Evolutionary conservation across 2,797 vertebrate species (phyloP), one percentile per base, ranked within the genome.

Genomic region (Hypotaenidia okinawae): DNA sequence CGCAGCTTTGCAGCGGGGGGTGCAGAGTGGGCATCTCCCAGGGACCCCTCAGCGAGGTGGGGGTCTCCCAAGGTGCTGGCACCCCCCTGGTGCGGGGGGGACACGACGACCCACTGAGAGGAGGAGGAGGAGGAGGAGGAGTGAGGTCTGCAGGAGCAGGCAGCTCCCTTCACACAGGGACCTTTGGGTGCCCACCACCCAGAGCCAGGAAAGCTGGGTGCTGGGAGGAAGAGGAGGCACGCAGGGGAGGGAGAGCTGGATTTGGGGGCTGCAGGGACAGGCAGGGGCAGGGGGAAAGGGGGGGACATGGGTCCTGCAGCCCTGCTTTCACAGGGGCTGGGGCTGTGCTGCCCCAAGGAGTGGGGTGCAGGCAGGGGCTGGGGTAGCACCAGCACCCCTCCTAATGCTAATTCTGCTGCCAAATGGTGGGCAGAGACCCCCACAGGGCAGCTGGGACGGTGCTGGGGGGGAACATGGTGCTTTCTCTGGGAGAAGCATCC

Each of bases 121-220:
- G n/a, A n/a, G n/a, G n/a, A n/a, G n/a, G n/a, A n/a, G n/a, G n/a
- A n/a, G n/a, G n/a, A n/a, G 18, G 19, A 73, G 9, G 5, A 69
- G 55, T 1, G 4, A 43, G 54, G 4, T n/a, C 37, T 74, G 61
- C 73, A 14, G 61, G 14, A n/a, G 43, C 6, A 5, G 21, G 9
- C 7, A 23, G 3, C 1, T 2, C 23, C 18, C 12, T 51, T 32
- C 15, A 19, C 13, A 15, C 21, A 5, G 0, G 0, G 27, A 6
- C 5, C 41, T 2, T 0, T 6, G 74, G 61, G 39, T 57, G n/a
- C 64, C 55, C 35, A 41, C 33, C 58, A 13, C 2, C 22, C 24
- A 10, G 2, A 13, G 13, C 16, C 19, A 22, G 14, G 23, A 17
- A 11, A 43, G 28, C 2, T 0, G 3, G 7, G 1, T 7, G 2